Base-by-base conservation (phyloP, 2,888 invertebrate genomes). In the Idaea dimidiata region DNA sequence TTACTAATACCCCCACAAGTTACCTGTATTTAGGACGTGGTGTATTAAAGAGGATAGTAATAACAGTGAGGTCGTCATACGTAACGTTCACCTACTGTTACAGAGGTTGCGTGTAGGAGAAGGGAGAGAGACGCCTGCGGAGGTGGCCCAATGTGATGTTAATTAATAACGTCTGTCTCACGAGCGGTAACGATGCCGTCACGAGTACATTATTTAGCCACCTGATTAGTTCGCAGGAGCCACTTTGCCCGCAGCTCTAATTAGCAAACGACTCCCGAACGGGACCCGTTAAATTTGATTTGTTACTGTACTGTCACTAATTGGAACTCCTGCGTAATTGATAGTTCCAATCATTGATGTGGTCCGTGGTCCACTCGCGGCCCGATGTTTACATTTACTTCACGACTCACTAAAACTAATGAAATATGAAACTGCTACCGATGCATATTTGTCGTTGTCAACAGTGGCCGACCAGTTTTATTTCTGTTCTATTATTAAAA, bases 101-200 rank as follows among this genome's bases (percentile, higher is more conserved):
- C 71, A 71, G 71, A 69, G 72, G 66, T 33, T 64, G 67, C 67
- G 61, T 64, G 54, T 33, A 59, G 58, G 60, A 66, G 67, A 64
- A 67, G 70, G 70, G 66, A 59, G 65, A 68, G 71, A 64, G 33
- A 24, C 59, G 64, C 66, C 71, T 54, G 69, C 72, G 68, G 77
- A 70, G 77, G 76, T 72, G 71, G 77, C 74, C 77, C 80, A 79
- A 85, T 85, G 86, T 86, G 88, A 89, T 87, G 89, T 88, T 90
- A 91, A 91, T 91, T 91, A 90, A 91, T 91, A 89, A 89, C 88
- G 90, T 89, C 87, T 91, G 88, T 89, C 89, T 88, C 85, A 86
- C 86, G 84, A 86, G 83, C 86, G 82, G 88, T 89, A 89, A 90
- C 89, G 88, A 89, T 83, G 85, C 84, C 88, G 88, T 89, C 89